Conservation (phyloP, 2,113 vertebrate genomes). For the Rutilus rutilus region DNA sequence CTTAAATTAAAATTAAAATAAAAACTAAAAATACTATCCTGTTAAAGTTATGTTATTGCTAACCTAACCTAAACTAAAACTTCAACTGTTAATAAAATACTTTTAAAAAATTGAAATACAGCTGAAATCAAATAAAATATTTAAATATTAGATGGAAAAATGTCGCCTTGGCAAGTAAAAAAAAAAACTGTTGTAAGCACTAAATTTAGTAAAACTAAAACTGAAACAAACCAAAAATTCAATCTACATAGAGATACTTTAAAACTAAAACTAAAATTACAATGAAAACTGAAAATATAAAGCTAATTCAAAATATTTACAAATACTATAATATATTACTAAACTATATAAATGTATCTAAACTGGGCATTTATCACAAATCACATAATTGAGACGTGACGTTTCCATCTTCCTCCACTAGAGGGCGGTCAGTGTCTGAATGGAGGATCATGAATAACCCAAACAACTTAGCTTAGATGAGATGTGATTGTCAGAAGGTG, state of each 20-base stretch:
- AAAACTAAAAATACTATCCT: not conserved
- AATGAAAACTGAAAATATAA: not conserved
- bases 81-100: no score
- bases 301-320: not conserved
- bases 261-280: no score
- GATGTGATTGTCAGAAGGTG: not conserved
- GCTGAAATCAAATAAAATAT: not conserved
- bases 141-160: not conserved
- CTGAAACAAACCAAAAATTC: not conserved
- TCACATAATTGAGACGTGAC: not conserved
- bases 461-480: not conserved
- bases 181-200: not conserved
- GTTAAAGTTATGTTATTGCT: no score
- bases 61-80: no score
- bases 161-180: not conserved
- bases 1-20: not conserved
- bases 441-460: not conserved
- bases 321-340: not conserved
- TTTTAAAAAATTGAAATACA: no score
- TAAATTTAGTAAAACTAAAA: not conserved
- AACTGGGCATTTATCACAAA: not conserved
- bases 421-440: constrained; percentile 55
- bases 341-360: not conserved
- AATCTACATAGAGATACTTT: no score
- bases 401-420: constrained; percentile 55